Base-by-base conservation (phyloP, 1,140 invertebrate genomes). In the Diorhabda sublineata region DNA sequence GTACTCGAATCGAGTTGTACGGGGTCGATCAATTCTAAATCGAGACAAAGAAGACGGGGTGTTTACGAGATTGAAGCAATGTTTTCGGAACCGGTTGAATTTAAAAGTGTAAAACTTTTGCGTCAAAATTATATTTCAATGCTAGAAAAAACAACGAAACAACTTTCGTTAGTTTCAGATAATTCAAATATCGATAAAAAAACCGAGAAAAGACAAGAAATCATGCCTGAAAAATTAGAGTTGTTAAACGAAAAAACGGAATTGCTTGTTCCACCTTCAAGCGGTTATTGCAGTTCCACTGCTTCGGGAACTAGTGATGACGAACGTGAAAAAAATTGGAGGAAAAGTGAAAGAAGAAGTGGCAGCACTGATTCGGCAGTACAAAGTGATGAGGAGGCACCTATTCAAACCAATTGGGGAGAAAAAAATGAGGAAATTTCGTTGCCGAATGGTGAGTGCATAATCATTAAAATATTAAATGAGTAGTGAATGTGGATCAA, bases 321-420 rank as follows among this genome's bases (percentile, higher is more conserved):
- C 45, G 78, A 80, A 67, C 65, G 72, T 3, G 75, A 75, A 6
- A 69, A 44, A 26, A 71, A 68, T 59, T 74, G 67, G 69, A 68
- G 71, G 5, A 71, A 71, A 42, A 56, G 57, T 52, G 76, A 79
- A 6, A 66, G 67, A 58, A 80, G 85, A 68, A 84, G 84, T 71
- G 82, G 79, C 59, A 86, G 85, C 71, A 83, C 83, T 0, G 85
- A 87, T 74, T 86, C 84, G 9, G 85, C 85, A 2, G 82, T 83
- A n/a, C 78, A 77, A 3, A 80, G 84, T 5, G 85, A 84, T 70
- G 85, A 86, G 64, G 85, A 86, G 45, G 76, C 78, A 62, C 73
- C 73, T 44, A 78, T 79, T 79, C 67, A 42, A 8, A 64, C 57
- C 11, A 78, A 70, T 67, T 74, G 71, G 69, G 66, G 57, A 45